Evolutionary conservation across 2,888 invertebrate species (phyloP).

Genomic region (Drosophila heteroneura): DNA sequence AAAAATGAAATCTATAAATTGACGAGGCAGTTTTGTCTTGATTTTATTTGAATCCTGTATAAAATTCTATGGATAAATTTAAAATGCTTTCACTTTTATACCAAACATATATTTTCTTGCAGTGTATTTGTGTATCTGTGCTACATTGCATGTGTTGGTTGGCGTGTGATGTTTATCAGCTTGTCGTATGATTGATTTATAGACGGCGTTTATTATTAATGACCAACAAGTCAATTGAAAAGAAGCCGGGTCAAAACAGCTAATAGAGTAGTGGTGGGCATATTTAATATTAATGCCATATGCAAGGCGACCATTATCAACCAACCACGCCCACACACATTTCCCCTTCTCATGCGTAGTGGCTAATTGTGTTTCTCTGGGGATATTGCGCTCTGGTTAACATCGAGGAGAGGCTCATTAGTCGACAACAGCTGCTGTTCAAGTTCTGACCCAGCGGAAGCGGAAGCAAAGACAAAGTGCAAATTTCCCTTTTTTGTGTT

Average conservation of each 20-base stretch:
- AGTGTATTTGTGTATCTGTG: constrained; percentile 21
- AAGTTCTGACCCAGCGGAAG: constrained; percentile 40
- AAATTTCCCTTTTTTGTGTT: constrained; percentile 65
- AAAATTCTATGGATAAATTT: background rate
- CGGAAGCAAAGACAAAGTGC: constrained; percentile 74
- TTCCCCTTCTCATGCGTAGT: background rate
- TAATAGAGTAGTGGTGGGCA: constrained; percentile 7
- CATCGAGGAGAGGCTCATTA: constrained; percentile 52
- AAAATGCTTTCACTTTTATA: background rate
- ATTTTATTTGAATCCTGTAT: background rate
- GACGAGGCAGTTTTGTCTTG: background rate
- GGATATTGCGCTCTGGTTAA: constrained; percentile 41
- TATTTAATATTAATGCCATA: constrained; percentile 49
- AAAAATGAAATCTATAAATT: too few species aligned
- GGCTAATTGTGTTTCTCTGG: constrained; percentile 50
- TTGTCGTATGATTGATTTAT: constrained; percentile 79
- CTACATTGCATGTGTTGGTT: constrained; percentile 16
- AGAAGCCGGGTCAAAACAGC: constrained; percentile 21
- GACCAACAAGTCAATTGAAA: constrained; percentile 60
- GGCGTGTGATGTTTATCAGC: constrained; percentile 69
- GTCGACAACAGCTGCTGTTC: constrained; percentile 41
- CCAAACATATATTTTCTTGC: background rate
- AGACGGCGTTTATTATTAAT: constrained; percentile 56
- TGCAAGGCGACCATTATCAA: background rate
- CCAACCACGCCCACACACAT: background rate